Evolutionary conservation across 64 coral and sea anemone species (phyloP).

Genomic region (Montipora sp.): DNA sequence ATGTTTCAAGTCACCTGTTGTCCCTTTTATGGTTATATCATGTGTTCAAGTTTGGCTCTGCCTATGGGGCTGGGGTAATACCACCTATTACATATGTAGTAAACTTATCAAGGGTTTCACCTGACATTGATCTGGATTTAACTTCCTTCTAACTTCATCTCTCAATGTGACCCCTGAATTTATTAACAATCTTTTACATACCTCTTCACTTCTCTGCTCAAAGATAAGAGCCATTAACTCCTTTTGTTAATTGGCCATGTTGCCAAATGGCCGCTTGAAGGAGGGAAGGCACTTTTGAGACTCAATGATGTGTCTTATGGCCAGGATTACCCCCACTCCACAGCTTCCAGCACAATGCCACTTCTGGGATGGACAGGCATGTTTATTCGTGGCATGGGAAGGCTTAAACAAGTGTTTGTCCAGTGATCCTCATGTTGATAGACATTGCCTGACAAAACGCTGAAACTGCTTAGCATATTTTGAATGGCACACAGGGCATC

Average conservation of each 20-base stretch:
- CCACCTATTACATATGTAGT: neutral
- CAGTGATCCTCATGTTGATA: neutral
- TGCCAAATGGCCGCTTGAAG: neutral
- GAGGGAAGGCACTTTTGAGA: constrained; percentile 8
- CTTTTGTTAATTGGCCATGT: neutral
- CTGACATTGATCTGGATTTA: neutral
- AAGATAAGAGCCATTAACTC: constrained; percentile 5
- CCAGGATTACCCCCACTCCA: constrained; percentile 44
- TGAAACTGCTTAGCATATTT: constrained; percentile 5
- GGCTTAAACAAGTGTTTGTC: neutral
- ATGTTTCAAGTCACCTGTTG: neutral
- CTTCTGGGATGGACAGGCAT: neutral
- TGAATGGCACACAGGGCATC: neutral
- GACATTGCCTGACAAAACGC: constrained; percentile 9
- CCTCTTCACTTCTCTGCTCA: neutral
- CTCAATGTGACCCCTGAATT: neutral
- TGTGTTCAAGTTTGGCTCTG: neutral
- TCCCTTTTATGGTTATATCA: neutral
- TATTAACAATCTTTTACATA: neutral
- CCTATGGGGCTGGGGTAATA: neutral
- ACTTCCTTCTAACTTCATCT: neutral
- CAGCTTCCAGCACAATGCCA: constrained; percentile 37
- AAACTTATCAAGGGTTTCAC: neutral
- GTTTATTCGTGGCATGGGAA: constrained; percentile 4
- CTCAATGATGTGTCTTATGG: constrained; percentile 23